Evolutionary conservation across 2,797 vertebrate genomes (phyloP), one percentile per base, ranked within the genome.

Genomic region (Cyprinodon diabolis): DNA sequence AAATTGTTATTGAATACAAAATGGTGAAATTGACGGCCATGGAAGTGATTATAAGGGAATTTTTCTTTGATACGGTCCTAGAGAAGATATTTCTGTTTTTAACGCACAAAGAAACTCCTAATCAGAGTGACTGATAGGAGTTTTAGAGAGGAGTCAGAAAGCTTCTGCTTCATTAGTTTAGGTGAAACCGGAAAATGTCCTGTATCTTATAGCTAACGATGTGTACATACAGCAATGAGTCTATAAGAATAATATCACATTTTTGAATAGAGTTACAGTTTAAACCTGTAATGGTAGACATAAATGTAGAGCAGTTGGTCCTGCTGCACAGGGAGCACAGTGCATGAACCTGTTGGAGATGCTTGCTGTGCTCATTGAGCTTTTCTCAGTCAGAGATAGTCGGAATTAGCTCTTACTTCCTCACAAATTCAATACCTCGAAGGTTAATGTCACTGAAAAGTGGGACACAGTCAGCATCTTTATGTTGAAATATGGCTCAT

Each of bases 1-100:
- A 8, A 7, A 43, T 43, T 43, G 40, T 43, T 43, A 43, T 8
- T 79, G 71, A 81, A 91, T 75, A 94, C 92, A 86, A 89, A 89
- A 90, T 86, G 71, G 52, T 43, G 55, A 25, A 15, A 56, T 58
- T 55, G 57, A 54, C 69, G 49, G 66, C 81, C 60, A 21, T 68
- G 25, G 72, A 79, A 69, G 21, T 71, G 72, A 81, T 79, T 82
- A 77, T 89, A 93, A 91, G 85, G 90, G 89, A 87, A 92, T 93
- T 91, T 84, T 87, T 85, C 80, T 77, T 86, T 92, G 91, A 93
- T 93, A 77, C 57, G 40, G 60, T 52, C 69, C 14, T 77, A 69
- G 30, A 51, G 84, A 81, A 69, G 76, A 70, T 76, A 78, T 74
- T 74, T 69, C n/a, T 54, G 71, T 77, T 47, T 69, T 4, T 52